phyloP scores from a whole-genome alignment of 2,113 vertebrate species.

The Jacana jacana region DNA sequence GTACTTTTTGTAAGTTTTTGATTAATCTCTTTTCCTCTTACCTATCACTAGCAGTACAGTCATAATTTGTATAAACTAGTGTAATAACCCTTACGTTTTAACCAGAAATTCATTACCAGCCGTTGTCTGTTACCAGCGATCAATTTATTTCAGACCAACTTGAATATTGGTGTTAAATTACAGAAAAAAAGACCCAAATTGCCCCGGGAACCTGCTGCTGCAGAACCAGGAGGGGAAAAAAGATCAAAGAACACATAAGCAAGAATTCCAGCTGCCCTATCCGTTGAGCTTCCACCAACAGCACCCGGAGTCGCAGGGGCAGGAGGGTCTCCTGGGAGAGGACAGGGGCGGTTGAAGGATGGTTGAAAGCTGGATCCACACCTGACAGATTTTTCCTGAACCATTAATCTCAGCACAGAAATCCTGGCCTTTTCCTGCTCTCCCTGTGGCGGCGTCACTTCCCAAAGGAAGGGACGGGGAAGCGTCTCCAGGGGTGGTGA shows the following conservation, averaged over 20 bases:
- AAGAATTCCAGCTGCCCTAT: neutral
- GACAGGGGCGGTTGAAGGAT: neutral
- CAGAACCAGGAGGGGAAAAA: neutral
- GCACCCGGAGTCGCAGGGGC: neutral
- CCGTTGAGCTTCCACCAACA: neutral
- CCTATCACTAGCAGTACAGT: neutral
- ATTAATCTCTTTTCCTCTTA: conserved; percentile 24
- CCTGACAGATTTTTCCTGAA: neutral
- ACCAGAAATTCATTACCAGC: neutral
- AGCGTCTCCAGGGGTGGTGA: fast-evolving
- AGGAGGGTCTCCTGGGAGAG: neutral
- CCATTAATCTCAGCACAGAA: neutral
- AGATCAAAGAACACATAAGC: neutral
- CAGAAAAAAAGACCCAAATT: neutral
- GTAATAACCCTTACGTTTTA: neutral
- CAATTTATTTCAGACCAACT: neutral
- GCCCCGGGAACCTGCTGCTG: neutral
- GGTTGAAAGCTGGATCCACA: neutral
- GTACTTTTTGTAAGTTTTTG: neutral
- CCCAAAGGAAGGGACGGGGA: neutral
- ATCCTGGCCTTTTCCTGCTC: neutral
- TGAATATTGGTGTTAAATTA: neutral
- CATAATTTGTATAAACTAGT: neutral
- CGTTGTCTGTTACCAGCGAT: neutral
- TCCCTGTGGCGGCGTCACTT: neutral